These are phyloP conservation scores for Urechis unicinctus DNA, from an alignment of 2,888 invertebrate genomes.

Conservation along the genomic window DNA sequence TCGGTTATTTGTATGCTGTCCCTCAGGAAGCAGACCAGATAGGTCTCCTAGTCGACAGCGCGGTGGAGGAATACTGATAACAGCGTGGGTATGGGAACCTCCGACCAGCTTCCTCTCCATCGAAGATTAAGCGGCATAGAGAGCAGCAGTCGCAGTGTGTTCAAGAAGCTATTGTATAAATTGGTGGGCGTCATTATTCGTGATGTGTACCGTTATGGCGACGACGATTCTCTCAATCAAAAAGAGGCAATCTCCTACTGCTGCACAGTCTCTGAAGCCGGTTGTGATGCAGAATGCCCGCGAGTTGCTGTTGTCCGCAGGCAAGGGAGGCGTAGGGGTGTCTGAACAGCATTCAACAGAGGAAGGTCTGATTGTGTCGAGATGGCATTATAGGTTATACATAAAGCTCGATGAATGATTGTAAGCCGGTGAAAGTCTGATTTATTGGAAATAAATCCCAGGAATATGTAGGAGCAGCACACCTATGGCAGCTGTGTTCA, in stretches of 20 bases:
- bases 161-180: conserved; percentile 44
- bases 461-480: too few species aligned
- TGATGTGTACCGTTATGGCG: conserved; percentile 40
- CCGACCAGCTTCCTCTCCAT: conserved; percentile 26
- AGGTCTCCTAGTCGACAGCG: conserved; percentile 21
- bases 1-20: conserved; percentile 37
- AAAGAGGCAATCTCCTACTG: conserved; percentile 31
- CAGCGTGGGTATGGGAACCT: conserved; percentile 30
- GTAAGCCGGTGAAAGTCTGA: too few species aligned
- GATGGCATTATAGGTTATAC: too few species aligned
- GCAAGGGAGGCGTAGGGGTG: neutral
- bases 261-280: conserved; percentile 32
- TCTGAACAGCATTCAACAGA: neutral
- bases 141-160: conserved; percentile 36
- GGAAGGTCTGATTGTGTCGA: too few species aligned
- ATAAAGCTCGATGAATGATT: too few species aligned
- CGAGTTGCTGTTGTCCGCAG: conserved; percentile 33
- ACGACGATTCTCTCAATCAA: conserved; percentile 17
- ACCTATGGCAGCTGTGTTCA: too few species aligned
- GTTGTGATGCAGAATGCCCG: conserved; percentile 35
- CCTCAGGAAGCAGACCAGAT: conserved; percentile 40
- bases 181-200: conserved; percentile 43
- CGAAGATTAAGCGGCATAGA: conserved; percentile 25
- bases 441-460: too few species aligned
- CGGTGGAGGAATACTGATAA: conserved; percentile 41